Evolutionary conservation across 2,797 vertebrate genomes (phyloP).

Genomic region (Ctenosaura bakeri): DNA sequence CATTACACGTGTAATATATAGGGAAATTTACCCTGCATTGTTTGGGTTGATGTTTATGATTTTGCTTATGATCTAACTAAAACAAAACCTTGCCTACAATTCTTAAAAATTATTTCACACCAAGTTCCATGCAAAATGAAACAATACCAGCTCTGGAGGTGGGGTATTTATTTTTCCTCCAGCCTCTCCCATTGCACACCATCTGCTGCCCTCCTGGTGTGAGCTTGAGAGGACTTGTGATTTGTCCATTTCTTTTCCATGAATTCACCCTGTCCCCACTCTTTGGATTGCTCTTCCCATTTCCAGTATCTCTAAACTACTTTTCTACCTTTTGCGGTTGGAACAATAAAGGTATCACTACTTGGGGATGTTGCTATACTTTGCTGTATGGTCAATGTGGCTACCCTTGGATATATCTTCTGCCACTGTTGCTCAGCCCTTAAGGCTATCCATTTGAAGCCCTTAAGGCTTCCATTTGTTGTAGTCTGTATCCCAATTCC

Average conservation of each 20-base stretch:
- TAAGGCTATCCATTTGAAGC: no score
- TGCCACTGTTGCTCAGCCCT: neutral
- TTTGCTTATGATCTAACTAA: no score
- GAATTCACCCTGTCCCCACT: no score
- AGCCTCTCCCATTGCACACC: neutral
- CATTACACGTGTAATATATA: neutral
- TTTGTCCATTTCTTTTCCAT: no score
- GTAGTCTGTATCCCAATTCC: neutral
- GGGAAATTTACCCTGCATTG: neutral
- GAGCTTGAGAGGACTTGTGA: neutral
- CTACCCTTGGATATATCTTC: neutral
- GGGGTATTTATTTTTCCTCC: neutral
- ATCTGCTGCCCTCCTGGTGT: no score
- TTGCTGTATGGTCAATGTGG: no score
- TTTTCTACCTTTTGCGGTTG: neutral
- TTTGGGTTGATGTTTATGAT: neutral
- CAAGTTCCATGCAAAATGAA: no score
- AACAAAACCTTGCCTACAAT: no score
- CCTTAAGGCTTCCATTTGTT: neutral
- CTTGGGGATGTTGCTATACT: no score
- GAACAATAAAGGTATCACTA: no score
- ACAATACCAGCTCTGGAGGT: neutral
- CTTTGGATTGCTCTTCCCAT: no score
- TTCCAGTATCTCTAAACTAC: neutral
- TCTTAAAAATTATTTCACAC: no score